Evolutionary conservation across 1,140 invertebrate genomes (phyloP), one percentile per base, ranked within the genome.

Genomic region (Globodera rostochiensis): DNA sequence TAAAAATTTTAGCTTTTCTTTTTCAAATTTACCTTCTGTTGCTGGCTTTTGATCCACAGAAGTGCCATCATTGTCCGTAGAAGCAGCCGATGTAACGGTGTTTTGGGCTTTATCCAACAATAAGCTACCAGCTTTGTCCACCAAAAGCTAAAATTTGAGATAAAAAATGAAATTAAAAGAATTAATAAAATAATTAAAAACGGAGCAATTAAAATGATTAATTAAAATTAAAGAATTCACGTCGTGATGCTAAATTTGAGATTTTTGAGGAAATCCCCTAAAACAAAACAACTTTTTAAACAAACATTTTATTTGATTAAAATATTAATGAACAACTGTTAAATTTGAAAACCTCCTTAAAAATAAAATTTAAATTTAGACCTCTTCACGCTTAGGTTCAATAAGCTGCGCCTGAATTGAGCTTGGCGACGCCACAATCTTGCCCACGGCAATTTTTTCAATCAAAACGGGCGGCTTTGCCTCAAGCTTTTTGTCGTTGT

Each of bases 361-460:
- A 25, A 25, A 1, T 25, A 25, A 25, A 25, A 25, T 25, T 25
- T 25, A 25, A 25, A 25, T 25, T 25, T 25, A 25, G 25, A 64
- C 57, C 57, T 64, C 19, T 64, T 64, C 57, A 19, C 57, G 57
- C 11, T 19, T 19, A 64, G 57, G 57, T 15, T 64, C 57, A 19
- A 64, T 19, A 64, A 64, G 5, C 15, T 19, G 57, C 19, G 57
- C 11, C 15, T 64, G 13, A 64, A 64, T 64, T 19, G 57, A 64
- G 57, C 57, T 64, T 64, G 57, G 19, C 47, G n/a, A 25, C 9
- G 21, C 73, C 6, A 21, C 25, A 21, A 36, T 74, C 25, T 19
- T 57, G 6, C 53, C 57, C 74, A 57, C n/a, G 49, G 49, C 74
- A 64, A 11, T 76, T 76, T 76, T 76, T 47, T n/a, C 47, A 36